Base-by-base conservation (phyloP, 2,113 vertebrate species). In the Ammodytes marinus region DNA sequence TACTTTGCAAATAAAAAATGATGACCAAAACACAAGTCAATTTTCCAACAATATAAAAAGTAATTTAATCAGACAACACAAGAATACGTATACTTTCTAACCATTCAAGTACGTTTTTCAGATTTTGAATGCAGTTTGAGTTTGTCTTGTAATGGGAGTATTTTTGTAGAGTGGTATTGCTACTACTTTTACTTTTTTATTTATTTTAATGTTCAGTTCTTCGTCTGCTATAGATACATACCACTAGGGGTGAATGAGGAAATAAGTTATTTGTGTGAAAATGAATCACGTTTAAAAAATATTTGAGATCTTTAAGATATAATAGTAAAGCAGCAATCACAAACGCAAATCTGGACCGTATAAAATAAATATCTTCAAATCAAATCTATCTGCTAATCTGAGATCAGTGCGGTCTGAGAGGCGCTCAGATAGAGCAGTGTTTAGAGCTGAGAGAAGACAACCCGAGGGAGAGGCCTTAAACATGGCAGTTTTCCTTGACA, bases 401-500 rank as follows among this genome's bases (percentile, higher is more conserved):
- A 27, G 27, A 27, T 27, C 27, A 27, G 27, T 27, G 27, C 27
- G 27, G 27, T 27, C 27, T 27, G 27, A 27, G 27, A 27, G 27
- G 27, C 67, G 17, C 77, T 74, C 53, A 53, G 43, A 76, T 83
- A 75, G 66, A 35, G 81, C 79, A 78, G 80, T 53, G 79, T 27
- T 27, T 27, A 2, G 61, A 69, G 70, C 73, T 69, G 55, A 27
- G 66, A 74, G 27, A 5, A 84, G 67, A 27, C 27, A 27, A 27
- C 89, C 94, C 89, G 70, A 9, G 83, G 94, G 96, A 95, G 94
- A 78, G 87, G 90, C 89, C 91, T 85, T 92, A 88, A 90, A 93
- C 94, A 96, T 86, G 89, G 93, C 93, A 87, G 92, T 91, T 96
- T 88, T 95, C 95, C 85, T 10, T 94, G 95, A 97, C 95, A 92